Evolutionary conservation across 2,888 invertebrate species (phyloP).

Genomic region (Petrolisthes cinctipes): DNA sequence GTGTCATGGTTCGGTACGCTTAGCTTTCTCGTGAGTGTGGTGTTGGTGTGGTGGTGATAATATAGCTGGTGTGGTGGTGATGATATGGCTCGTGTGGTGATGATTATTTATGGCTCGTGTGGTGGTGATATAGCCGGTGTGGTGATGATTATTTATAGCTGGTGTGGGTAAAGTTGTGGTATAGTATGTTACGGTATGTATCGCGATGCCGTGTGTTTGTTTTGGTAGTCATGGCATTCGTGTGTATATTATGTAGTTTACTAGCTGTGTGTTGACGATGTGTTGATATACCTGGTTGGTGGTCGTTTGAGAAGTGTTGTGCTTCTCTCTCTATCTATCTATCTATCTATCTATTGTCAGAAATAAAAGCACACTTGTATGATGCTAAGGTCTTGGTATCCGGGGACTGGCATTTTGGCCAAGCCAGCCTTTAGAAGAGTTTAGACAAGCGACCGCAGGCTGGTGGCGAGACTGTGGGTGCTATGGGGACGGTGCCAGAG

Average conservation of each 20-base stretch:
- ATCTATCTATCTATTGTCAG: too few species aligned
- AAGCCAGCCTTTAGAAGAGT: slow-evolving; percentile 7
- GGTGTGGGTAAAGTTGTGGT: too few species aligned
- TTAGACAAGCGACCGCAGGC: slow-evolving; percentile 40
- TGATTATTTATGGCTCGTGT: not conserved
- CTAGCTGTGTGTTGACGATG: too few species aligned
- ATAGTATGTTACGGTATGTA: too few species aligned
- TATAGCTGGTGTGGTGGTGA: not conserved
- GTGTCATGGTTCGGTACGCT: not conserved
- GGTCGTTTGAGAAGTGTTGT: too few species aligned
- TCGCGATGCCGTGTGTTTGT: too few species aligned
- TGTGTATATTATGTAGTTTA: too few species aligned
- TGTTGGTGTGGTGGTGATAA: not conserved
- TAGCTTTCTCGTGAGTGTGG: not conserved
- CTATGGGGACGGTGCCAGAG: slow-evolving; percentile 28
- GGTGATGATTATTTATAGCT: too few species aligned
- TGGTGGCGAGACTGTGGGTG: slow-evolving; percentile 8
- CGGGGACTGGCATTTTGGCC: slow-evolving; percentile 38
- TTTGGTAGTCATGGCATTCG: too few species aligned
- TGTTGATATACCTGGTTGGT: too few species aligned
- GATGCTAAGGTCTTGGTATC: slow-evolving; percentile 2
- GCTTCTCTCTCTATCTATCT: too few species aligned
- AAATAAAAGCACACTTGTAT: not conserved
- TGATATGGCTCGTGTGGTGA: not conserved
- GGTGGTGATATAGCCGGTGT: too few species aligned